Evolutionary conservation across 2,797 vertebrate species (phyloP), one percentile per base, ranked within the genome.

Genomic region (Sorex maritimensis): DNA sequence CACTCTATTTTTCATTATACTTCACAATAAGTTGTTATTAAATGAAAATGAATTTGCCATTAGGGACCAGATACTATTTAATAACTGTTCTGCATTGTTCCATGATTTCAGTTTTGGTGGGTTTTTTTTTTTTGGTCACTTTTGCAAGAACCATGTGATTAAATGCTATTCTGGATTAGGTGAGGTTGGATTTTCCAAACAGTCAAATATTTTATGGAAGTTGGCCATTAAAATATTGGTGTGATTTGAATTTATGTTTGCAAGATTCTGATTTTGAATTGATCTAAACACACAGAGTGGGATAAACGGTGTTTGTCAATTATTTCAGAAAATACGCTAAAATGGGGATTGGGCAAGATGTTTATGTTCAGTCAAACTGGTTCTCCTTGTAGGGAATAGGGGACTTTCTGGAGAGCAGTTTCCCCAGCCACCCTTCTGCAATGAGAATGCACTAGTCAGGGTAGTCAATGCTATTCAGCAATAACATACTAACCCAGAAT

Each of bases 1-100:
- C 94, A 93, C 95, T 97, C 97, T 94, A 94, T 97, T 97, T 98
- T 97, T 97, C 97, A 97, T 97, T 97, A 96, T 72, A n/a, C 87
- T 96, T 94, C 93, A 95, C 94, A 96, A 95, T 96, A 94, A 91
- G 86, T 82, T 90, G 92, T 94, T 96, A 97, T 97, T 95, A 95
- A 96, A 96, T 95, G 92, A 96, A 97, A 98, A 98, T 96, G 0
- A 97, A 98, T 97, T 97, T 34, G 88, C 95, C 97, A 93, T 97
- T 97, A 95, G 94, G 92, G 94, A 96, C 93, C 77, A 94, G 81
- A 93, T 95, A 97, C 93, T 96, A 93, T 94, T 97, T 94, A 97
- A 95, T 95, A 94, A 96, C 83, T 94, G 15, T 85, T 97, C 52
- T 38, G 73, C 68, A 69, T 78, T 65, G 81, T 49, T 95, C 94